phyloP scores from a whole-genome alignment of 1,140 invertebrate species.

The Ladona fulva region DNA sequence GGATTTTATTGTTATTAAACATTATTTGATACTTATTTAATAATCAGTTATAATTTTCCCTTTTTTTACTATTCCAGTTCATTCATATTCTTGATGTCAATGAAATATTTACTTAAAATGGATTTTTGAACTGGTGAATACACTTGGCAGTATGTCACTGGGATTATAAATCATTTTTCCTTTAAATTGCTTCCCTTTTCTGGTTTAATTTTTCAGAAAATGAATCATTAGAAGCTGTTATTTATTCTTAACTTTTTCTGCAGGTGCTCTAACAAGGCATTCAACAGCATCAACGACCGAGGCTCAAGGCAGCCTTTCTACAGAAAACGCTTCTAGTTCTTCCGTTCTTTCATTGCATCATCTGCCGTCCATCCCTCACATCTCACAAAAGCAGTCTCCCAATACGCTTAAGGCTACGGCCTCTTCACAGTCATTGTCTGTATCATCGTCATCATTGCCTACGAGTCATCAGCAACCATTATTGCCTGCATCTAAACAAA shows the following conservation, averaged over 20 bases:
- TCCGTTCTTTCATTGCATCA: neutral
- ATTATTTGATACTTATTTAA: no score
- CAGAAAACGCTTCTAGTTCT: slow-evolving; percentile 9
- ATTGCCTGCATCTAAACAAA: neutral
- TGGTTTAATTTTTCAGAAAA: no score
- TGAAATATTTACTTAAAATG: no score
- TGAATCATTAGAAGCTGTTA: neutral
- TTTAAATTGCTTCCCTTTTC: no score
- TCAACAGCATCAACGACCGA: neutral
- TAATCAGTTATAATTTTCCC: no score
- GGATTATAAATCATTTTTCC: no score
- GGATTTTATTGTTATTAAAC: no score
- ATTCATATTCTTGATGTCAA: no score
- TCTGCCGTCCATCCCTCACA: neutral
- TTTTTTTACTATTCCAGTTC: no score
- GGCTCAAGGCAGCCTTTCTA: neutral
- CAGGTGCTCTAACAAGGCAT: neutral
- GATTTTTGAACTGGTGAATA: no score
- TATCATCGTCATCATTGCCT: neutral
- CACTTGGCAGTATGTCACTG: no score
- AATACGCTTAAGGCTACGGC: slow-evolving; percentile 3
- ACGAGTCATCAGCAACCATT: neutral
- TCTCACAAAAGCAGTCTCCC: neutral
- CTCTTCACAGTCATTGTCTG: neutral
- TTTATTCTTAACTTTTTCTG: neutral